A percentile compares a stretch with the other conserved stretches of the same genome.
These are phyloP conservation scores for Chloroclysta siterata DNA, from an alignment of 2,888 invertebrate genomes.

Conservation along the genomic window DNA sequence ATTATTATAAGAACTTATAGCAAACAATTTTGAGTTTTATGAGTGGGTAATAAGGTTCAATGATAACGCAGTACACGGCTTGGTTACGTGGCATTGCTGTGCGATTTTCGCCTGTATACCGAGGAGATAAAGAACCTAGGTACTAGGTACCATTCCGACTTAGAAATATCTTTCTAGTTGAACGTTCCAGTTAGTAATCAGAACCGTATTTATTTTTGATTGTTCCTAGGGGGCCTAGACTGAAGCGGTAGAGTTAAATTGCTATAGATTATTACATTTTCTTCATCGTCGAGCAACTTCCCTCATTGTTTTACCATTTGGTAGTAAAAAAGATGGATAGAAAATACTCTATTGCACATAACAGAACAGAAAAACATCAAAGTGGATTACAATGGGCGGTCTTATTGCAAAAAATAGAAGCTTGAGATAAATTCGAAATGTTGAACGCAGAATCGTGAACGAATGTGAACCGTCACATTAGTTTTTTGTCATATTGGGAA, in stretches of 20 bases:
- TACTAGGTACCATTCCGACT: too few relatives aligned
- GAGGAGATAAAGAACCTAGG: constrained; percentile 1
- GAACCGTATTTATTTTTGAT: constrained; percentile 10
- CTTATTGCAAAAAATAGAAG: too few relatives aligned
- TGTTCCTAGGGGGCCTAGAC: constrained; percentile 16
- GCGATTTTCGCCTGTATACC: constrained; percentile 6
- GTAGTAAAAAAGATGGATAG: too few relatives aligned
- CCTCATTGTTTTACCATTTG: background rate
- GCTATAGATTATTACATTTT: background rate
- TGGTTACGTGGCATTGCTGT: background rate
- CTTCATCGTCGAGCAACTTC: background rate
- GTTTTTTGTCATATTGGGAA: too few relatives aligned
- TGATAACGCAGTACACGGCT: constrained; percentile 3
- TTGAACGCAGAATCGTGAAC: too few relatives aligned
- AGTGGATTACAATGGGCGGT: too few relatives aligned
- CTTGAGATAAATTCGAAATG: too few relatives aligned
- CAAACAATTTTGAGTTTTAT: constrained; percentile 27
- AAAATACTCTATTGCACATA: too few relatives aligned
- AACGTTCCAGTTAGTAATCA: constrained; percentile 16
- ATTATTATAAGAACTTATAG: background rate
- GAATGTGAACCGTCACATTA: too few relatives aligned
- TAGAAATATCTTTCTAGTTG: too few relatives aligned
- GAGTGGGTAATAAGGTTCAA: constrained; percentile 18
- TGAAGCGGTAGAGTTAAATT: background rate
- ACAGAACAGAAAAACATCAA: too few relatives aligned